Evolutionary conservation across 1,140 invertebrate genomes (phyloP), one percentile per base, ranked within the genome.

Genomic region (Babylonia areolata): DNA sequence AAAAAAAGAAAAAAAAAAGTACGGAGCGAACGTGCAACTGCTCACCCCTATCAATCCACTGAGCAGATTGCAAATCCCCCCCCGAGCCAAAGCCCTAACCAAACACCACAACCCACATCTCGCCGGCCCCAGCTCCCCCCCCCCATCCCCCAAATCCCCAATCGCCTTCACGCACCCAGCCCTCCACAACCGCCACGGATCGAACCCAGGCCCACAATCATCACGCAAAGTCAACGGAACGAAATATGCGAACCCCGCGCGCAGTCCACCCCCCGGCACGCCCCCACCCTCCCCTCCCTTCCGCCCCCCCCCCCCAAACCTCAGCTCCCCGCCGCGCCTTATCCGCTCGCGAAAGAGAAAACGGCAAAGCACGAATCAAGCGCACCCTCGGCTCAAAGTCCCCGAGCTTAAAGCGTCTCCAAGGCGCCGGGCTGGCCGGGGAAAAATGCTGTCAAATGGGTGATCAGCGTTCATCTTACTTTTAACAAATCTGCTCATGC

Each of bases 381-480:
- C 58, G 58, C 28, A 64, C 12, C 58, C 58, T 64, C 5, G 23
- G 28, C 15, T 23, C 58, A 23, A 64, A 64, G 58, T 64, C 28
- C 28, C 58, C 20, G 28, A 23, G 58, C 58, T 64, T 64, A 64
- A 23, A 5, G 17, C 46, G 78, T 79, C 39, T 3, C 78, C 39
- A 23, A 31, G 39, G 37, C 39, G 78, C 46, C 46, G 78, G n/a
- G 12, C 28, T 6, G 23, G 39, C 37, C 9, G n/a, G 35, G 46
- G 37, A 79, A 79, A 46, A 79, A 79, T 79, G 39, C 78, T 46
- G 39, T 79, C 46, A 64, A 40, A 79, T 42, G 39, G 78, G 39
- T 46, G 39, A 79, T 79, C 78, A 79, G 28, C 78, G 28, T 40
- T 79, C 78, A 79, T 79, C 78, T 79, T 46, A 79, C 78, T 79